Percentiles rank a stretch among this genome's conserved stretches.
phyloP scores from a whole-genome alignment of 2,113 vertebrate species.

The Ceratotherium simum region DNA sequence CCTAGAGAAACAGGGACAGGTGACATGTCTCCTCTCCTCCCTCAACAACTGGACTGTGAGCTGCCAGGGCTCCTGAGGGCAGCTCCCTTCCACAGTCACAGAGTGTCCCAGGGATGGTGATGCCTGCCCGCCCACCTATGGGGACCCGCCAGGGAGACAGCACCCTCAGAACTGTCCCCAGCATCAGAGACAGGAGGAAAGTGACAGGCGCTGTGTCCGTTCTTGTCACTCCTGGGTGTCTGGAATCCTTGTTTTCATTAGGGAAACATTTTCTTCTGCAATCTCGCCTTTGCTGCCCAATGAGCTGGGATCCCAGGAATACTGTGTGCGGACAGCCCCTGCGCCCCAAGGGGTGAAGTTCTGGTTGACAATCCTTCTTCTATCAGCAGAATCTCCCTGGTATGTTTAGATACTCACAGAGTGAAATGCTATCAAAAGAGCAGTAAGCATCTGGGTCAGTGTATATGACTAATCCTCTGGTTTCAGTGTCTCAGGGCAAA shows the following conservation, averaged over 20 bases:
- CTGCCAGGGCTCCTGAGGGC: not conserved
- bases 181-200: not conserved
- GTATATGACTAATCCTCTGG: not conserved
- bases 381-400: not conserved
- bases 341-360: not conserved
- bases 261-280: not conserved
- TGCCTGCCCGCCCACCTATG: not conserved
- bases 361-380: not conserved
- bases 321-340: not conserved
- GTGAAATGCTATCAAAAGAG: not conserved
- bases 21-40: accelerated
- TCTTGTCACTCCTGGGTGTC: not conserved
- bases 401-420: not conserved
- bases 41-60: not conserved
- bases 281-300: not conserved
- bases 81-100: not conserved
- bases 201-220: accelerated
- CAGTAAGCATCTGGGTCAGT: not conserved
- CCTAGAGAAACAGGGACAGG: not conserved
- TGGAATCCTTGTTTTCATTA: not conserved
- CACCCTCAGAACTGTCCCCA: not conserved
- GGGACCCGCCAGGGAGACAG: not conserved
- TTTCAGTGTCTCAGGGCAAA: not conserved
- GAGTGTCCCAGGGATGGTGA: not conserved
- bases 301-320: not conserved